Conservation (phyloP, 2,888 invertebrate genomes). For the Drosophila leonis region DNA sequence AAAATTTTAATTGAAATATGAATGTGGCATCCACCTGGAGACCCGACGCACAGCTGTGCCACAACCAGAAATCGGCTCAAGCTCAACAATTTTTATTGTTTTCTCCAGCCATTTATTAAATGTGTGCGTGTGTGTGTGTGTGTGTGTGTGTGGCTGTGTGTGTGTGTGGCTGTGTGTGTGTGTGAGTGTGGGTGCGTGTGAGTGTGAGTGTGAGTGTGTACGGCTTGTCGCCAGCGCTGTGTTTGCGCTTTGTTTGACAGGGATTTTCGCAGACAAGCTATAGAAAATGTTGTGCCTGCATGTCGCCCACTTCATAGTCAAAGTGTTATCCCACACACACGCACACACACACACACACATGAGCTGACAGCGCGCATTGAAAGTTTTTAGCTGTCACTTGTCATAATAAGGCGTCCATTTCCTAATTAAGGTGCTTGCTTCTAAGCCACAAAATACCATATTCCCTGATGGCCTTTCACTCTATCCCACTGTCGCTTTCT, state of each 20-base stretch:
- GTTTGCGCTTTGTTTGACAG: not conserved
- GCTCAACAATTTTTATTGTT: conserved; percentile 1
- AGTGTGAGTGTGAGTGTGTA: not conserved
- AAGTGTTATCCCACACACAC: not conserved
- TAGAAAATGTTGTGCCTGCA: not conserved
- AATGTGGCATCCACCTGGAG: conserved; percentile 6
- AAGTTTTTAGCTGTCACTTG: conserved; percentile 6
- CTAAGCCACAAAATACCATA: not conserved
- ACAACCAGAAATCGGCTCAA: conserved; percentile 8
- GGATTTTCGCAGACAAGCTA: not conserved
- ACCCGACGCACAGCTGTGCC: conserved; percentile 6
- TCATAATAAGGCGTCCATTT: not conserved
- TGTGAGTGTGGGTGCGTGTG: not conserved
- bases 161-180: not conserved
- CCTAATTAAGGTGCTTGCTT: not conserved
- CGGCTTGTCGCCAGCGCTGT: not conserved
- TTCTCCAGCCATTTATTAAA: not conserved
- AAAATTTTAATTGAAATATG: conserved; percentile 35
- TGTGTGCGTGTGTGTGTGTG: not conserved
- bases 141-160: not conserved
- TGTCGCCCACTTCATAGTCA: not conserved
- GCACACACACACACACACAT: not conserved
- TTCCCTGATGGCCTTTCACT: too few species aligned
- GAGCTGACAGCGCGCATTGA: not conserved
- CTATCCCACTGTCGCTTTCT: not conserved